Conservation (phyloP, 1,140 invertebrate genomes). For the Saccostrea glomerata region DNA sequence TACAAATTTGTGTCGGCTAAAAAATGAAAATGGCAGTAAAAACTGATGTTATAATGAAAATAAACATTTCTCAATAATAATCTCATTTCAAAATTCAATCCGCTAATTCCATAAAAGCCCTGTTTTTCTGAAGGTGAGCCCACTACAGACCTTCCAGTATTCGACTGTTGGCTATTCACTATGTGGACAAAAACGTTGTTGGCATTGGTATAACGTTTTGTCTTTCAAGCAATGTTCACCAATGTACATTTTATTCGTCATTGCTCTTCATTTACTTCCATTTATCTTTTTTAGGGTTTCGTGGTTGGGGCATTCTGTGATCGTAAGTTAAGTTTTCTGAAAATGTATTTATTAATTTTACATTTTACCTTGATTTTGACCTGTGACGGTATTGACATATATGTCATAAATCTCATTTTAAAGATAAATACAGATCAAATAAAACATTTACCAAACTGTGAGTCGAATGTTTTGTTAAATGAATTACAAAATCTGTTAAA, state of each 20-base stretch:
- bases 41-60: neutral
- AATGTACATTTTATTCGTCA: neutral
- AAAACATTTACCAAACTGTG: too few relatives aligned
- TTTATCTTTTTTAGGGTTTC: neutral
- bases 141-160: neutral
- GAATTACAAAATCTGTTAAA: too few relatives aligned
- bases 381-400: conserved; percentile 55
- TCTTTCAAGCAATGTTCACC: too few relatives aligned
- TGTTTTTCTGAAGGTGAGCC: neutral
- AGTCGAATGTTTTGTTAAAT: too few relatives aligned
- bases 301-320: neutral
- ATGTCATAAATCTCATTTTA: too few relatives aligned
- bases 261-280: neutral
- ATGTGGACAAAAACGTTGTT: neutral
- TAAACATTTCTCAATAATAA: neutral
- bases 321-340: neutral
- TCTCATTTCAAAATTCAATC: neutral
- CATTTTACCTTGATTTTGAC: conserved; percentile 6
- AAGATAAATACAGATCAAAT: too few relatives aligned
- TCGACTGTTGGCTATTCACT: neutral
- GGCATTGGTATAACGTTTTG: neutral
- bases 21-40: neutral
- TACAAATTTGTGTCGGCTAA: neutral
- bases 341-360: neutral
- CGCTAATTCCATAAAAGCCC: neutral